Evolutionary conservation across 2,888 invertebrate genomes (phyloP).

Genomic region (Tanypteryx hageni): DNA sequence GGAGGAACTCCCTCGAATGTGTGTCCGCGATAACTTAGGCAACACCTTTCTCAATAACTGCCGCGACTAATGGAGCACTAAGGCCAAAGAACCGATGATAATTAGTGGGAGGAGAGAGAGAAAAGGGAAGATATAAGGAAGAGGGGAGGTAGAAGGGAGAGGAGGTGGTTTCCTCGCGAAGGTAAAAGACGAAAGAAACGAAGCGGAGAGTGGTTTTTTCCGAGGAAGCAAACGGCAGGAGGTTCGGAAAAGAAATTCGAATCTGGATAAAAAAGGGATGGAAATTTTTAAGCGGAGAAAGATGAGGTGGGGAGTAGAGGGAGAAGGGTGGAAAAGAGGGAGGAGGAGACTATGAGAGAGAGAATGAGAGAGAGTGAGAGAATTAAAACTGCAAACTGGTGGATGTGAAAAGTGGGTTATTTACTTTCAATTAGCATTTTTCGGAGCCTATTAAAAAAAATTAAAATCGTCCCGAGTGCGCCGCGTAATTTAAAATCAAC

Average conservation of each 20-base stretch:
- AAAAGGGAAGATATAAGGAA: background rate
- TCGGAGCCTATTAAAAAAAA: constrained; percentile 41
- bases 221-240: too few species aligned
- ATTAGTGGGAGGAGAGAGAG: background rate
- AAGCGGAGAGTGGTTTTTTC: background rate
- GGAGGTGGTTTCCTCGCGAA: background rate
- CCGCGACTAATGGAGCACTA: constrained; percentile 6
- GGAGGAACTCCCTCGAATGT: background rate
- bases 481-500: constrained; percentile 58
- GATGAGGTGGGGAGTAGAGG: background rate
- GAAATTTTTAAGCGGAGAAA: background rate
- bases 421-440: constrained; percentile 63
- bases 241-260: background rate
- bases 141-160: background rate
- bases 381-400: constrained; percentile 25
- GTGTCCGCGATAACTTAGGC: constrained; percentile 42
- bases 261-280: background rate
- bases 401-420: constrained; percentile 52
- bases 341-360: background rate
- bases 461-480: background rate
- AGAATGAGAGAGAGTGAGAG: constrained; percentile 26
- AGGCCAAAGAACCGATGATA: background rate
- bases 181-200: background rate
- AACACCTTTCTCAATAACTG: constrained; percentile 22
- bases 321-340: background rate